These are phyloP conservation scores for Amphiprion ocellaris DNA, from an alignment of 2,113 vertebrate genomes.

Conservation along the genomic window DNA sequence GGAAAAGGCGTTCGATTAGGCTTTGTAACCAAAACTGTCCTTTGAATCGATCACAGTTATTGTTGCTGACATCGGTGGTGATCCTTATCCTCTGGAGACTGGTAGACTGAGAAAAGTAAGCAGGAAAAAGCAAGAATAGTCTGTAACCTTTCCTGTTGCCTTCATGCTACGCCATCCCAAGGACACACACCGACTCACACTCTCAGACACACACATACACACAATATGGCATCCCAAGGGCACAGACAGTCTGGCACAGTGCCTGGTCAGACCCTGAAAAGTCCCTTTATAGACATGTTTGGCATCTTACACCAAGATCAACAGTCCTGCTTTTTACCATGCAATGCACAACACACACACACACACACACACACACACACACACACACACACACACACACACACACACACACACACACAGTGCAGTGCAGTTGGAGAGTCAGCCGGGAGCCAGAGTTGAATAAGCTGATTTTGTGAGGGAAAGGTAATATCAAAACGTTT, in stretches of 20 bases:
- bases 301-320: conserved; percentile 74
- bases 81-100: not conserved
- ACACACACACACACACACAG: conserved; percentile 3
- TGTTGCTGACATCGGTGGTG: not conserved
- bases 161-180: conserved; percentile 28
- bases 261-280: conserved; percentile 76
- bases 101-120: not conserved
- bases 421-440: conserved; percentile 43
- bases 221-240: conserved; percentile 61
- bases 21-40: too few relatives aligned
- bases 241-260: conserved; percentile 57
- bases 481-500: conserved; percentile 70
- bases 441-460: conserved; percentile 52
- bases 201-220: conserved; percentile 27
- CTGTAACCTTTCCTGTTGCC: conserved; percentile 37
- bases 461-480: conserved; percentile 48
- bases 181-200: not conserved
- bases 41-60: too few relatives aligned
- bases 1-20: too few relatives aligned
- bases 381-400: not conserved
- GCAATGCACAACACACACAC: conserved; percentile 12
- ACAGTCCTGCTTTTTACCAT: conserved; percentile 72
- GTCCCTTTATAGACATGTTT: conserved; percentile 78
- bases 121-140: not conserved
- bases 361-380: too few relatives aligned